A percentile compares a stretch with the other conserved stretches of the same genome.
phyloP scores from a whole-genome alignment of 2,797 vertebrate species.

The Ctenopoma multispine region DNA sequence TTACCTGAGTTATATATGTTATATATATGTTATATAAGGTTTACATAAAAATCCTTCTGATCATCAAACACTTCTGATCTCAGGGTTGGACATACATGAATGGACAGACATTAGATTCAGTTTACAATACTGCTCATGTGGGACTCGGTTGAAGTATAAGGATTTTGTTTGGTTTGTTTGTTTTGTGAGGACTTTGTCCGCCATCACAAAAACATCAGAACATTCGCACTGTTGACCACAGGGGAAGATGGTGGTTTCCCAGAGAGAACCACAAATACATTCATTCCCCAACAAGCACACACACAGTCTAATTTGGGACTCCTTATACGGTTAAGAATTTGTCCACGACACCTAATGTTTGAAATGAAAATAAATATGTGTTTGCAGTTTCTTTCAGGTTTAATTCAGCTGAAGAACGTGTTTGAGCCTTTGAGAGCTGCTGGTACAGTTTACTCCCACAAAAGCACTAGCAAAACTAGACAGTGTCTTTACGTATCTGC shows the following conservation, averaged over 20 bases:
- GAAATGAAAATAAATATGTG: background rate
- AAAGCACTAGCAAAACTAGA: background rate
- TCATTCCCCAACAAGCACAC: background rate
- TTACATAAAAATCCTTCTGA: background rate
- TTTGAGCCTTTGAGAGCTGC: too few species aligned
- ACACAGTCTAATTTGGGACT: background rate
- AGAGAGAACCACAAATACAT: conserved; percentile 25
- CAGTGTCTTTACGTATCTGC: too few species aligned
- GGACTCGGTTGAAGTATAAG: background rate
- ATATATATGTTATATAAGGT: too few species aligned
- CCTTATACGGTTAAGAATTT: too few species aligned
- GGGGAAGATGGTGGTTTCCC: conserved; percentile 33
- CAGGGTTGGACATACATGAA: background rate
- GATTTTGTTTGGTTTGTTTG: background rate
- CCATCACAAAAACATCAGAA: background rate
- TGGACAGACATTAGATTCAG: too few species aligned
- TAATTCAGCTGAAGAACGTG: too few species aligned
- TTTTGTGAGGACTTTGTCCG: too few species aligned
- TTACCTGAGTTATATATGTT: background rate
- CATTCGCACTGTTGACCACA: conserved; percentile 23
- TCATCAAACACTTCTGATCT: background rate
- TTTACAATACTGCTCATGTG: conserved; percentile 6
- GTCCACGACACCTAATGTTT: background rate
- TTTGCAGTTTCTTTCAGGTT: background rate
- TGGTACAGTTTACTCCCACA: too few species aligned